Base-by-base conservation (phyloP, 1,140 invertebrate species). In the Popillia japonica region DNA sequence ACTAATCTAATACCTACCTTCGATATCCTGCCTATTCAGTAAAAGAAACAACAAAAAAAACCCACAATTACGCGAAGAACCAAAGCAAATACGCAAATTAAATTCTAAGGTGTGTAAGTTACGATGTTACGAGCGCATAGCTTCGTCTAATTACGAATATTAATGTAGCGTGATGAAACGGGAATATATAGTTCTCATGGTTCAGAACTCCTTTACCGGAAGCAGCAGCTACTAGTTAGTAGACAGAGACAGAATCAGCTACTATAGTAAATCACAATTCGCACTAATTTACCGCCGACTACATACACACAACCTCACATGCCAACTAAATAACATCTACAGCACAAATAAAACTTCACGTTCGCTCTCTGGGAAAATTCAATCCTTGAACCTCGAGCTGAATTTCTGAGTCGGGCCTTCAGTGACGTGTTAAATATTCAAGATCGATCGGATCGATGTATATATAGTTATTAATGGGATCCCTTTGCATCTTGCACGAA, bases 111-210 rank as follows among this genome's bases (percentile, higher is more conserved):
- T 68, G 22, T 8, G 61, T 68, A 68, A 68, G 61, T 34, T 68
- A 68, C 61, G 8, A 68, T 10, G 61, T 20, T 27, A 68, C 61
- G 61, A 27, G 22, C 11, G 61, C 61, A 68, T 34, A 68, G 61
- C n/a, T 68, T 68, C 61, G 20, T 34, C 61, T 68, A 68, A 68
- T 68, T 68, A 68, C 61, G 61, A 68, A 68, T 68, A 68, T 68
- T 68, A 68, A 68, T 68, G 61, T 68, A 11, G 61, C 27, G 22
- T 14, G 7, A 20, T 9, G 20, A 22, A 68, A 23, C 61, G 61
- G 61, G 61, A 68, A 20, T 34, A 34, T 34, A 34, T 68, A 68
- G 61, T 68, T 68, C 61, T 68, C 61, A 68, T 68, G 61, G 22
- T 68, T 68, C 61, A 68, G 61, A 68, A 68, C 61, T 68, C 20